Base-by-base conservation (phyloP, 1,140 invertebrate species). In the Ladona fulva region DNA sequence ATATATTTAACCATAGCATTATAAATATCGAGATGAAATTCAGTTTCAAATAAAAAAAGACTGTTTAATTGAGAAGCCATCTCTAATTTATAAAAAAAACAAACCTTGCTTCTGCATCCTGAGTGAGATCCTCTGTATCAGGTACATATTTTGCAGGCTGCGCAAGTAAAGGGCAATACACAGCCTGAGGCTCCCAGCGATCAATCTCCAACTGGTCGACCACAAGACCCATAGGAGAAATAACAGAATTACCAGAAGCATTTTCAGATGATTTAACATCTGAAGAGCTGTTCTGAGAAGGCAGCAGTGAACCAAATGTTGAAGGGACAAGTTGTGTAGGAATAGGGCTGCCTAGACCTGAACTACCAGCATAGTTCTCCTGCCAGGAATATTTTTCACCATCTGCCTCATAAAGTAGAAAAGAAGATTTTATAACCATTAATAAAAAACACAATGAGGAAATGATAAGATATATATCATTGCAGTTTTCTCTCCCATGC, bases 71-170 rank as follows among this genome's bases (percentile, higher is more conserved):
- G n/a, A n/a, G n/a, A n/a, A n/a, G n/a, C n/a, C n/a, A n/a, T n/a
- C n/a, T n/a, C n/a, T n/a, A n/a, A n/a, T n/a, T n/a, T n/a, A n/a
- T n/a, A n/a, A n/a, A n/a, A 42, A 78, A 25, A 80, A 37, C 29
- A 37, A 79, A 88, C 87, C 88, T 88, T 24, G 96, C 96, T 85
- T 94, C 93, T 80, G 88, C 87, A 86, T 98, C 95, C 82, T 91
- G 87, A 75, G 92, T 91, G 16, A 98, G 87, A 86, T 98, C 94
- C 76, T 96, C 91, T 24, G 94, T 95, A 85, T 98, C 96, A 22
- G 96, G 94, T 83, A 90, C 89, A 85, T 98, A 98, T 82, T 84
- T 85, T 66, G 83, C 81, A 12, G 89, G 87, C 81, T 91, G 87
- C 77, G 86, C 84, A 19, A 94, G 81, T 12, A 94, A 84, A 29